Base-by-base conservation (phyloP, 2,113 vertebrate genomes). In the Otolemur garnettii region DNA sequence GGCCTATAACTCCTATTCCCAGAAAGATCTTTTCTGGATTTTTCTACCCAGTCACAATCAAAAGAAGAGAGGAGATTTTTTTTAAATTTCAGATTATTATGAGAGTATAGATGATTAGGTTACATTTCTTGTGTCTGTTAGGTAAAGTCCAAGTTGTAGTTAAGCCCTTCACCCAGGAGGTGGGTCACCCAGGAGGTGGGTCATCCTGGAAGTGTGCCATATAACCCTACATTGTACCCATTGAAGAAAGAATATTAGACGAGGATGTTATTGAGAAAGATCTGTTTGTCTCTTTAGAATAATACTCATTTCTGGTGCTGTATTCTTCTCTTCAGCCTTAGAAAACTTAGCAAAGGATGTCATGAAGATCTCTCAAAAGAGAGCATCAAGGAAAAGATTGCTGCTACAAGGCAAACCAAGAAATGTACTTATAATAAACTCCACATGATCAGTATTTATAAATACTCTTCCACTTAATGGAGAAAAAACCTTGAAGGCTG, bases 371-470 rank as follows among this genome's bases (percentile, higher is more conserved):
- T 33, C n/a, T 96, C 24, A 69, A 72, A 80, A 78, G 45, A 91
- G 15, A 91, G 22, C 15, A 15, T 68, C 26, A 75, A 87, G 21
- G 38, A 71, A 69, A 74, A 89, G 13, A 21, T 3, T 38, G 22
- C 53, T 92, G 94, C 72, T 77, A 90, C 45, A 93, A 19, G 26
- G 92, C 69, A 95, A 96, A 90, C 38, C 87, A 45, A 68, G 82
- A 68, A 95, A 93, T 96, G 83, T 90, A 94, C 72, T 60, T 93
- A 26, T 81, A 94, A 96, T 96, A 97, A 97, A 38, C 59, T 89
- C 87, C 60, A 59, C 53, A 91, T 94, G 42, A 94, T 91, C 38
- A 81, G 10, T 83, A 81, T 95, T 98, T 97, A 96, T 97, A 98
- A 98, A 97, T 93, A 85, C 1, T 89, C 95, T 60, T 92, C 64